Evolutionary conservation across 2,888 invertebrate species (phyloP), one percentile per base, ranked within the genome.

Genomic region (Cordilura impudica): DNA sequence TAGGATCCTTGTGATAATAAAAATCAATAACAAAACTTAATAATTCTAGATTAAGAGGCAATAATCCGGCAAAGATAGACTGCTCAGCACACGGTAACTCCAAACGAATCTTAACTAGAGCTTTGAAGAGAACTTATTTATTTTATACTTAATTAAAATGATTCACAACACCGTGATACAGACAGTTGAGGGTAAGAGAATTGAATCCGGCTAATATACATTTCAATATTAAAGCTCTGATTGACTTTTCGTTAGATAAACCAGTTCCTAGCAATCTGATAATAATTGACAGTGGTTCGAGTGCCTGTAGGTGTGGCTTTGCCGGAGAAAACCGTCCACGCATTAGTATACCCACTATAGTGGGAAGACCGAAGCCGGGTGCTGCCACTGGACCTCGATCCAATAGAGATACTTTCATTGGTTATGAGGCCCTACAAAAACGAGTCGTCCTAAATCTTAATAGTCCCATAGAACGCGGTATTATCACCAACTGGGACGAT

Each of bases 401-500:
- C 0, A 2, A 7, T 3, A 8, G 54, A 35, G 54, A 63, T 31
- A 7, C 71, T 2, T 71, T 16, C 43, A 35, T 71, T 0, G 71
- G 71, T 1, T 6, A 5, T 45, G 71, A 71, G n/a, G 71, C 71
- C 26, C 54, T 54, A 23, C 16, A 63, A 31, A 71, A 12, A 12
- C 26, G 47, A 1, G 31, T 23, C 0, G 26, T 72, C 18, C 53
- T 72, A 6, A 47, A 63, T 53, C 54, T 72, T 2, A 72, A 23
- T 47, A 16, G 21, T 2, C 71, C 71, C 7, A 63, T 72, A 6
- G 63, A 72, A 35, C 54, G 63, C 18, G 71, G 71, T 16, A 47
- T 72, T 10, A 72, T 72, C 5, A 63, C 45, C 12, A 63, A 72
- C 35, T 71, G 63, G 63, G 61, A 71, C 23, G 63, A 71, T 71